Evolutionary conservation across 92 coral and sea anemone genomes (phyloP).

Genomic region (Anthopleura xanthogrammica): DNA sequence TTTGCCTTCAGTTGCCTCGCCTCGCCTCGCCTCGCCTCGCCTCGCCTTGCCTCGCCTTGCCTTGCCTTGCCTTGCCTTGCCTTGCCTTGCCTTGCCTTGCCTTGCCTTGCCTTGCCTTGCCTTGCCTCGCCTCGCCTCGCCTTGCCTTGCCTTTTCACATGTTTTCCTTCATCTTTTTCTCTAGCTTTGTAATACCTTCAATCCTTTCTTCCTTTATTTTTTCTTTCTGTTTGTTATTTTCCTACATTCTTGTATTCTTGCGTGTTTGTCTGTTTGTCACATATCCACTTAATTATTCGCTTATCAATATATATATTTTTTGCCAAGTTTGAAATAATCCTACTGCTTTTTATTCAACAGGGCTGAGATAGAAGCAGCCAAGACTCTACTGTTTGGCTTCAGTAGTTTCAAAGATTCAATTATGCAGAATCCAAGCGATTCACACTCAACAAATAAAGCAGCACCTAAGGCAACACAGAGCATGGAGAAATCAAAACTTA

Average conservation of each 20-base stretch:
- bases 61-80: too few relatives aligned
- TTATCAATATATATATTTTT: too few relatives aligned
- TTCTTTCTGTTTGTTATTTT: not conserved
- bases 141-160: too few relatives aligned
- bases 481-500: constrained; percentile 53
- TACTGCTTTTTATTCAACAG: constrained; percentile 19
- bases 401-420: constrained; percentile 31
- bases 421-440: constrained; percentile 9
- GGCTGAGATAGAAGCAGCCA: constrained; percentile 90
- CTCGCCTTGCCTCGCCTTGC: too few relatives aligned
- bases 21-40: too few relatives aligned
- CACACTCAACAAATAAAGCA: constrained; percentile 17
- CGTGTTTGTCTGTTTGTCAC: too few relatives aligned
- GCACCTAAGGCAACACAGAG: constrained; percentile 27
- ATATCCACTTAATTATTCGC: too few relatives aligned
- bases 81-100: too few relatives aligned
- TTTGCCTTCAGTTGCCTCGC: too few relatives aligned
- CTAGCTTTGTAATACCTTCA: not conserved
- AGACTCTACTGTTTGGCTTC: constrained; percentile 71
- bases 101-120: too few relatives aligned
- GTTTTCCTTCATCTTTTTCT: not conserved
- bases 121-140: too few relatives aligned
- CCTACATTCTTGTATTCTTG: not conserved
- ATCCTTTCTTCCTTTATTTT: not conserved
- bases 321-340: too few relatives aligned